These are phyloP conservation scores for Megamerina dolium DNA, from an alignment of 2,888 invertebrate species.

Conservation along the genomic window DNA sequence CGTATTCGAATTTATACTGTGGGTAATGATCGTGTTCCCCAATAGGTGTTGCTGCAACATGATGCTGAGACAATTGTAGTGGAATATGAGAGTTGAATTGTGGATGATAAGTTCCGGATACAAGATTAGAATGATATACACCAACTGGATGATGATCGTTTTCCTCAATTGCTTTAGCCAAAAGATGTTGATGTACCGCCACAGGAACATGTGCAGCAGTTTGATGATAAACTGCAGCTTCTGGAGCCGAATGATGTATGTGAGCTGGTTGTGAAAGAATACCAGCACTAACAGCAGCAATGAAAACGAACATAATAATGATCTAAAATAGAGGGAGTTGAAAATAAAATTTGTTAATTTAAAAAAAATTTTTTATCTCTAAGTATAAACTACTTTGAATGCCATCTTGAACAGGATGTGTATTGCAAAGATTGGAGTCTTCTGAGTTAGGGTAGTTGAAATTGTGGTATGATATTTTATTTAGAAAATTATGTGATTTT, in stretches of 20 bases:
- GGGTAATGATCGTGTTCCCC: too few species aligned
- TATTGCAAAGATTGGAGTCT: too few species aligned
- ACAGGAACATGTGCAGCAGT: slow-evolving; percentile 34
- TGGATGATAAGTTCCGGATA: too few species aligned
- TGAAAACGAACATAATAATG: slow-evolving; percentile 35
- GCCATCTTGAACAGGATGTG: neutral
- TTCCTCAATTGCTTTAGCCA: slow-evolving; percentile 33
- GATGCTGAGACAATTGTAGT: too few species aligned
- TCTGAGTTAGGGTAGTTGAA: too few species aligned
- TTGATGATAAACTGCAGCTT: neutral
- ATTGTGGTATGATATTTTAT: too few species aligned
- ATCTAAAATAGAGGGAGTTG: slow-evolving; percentile 28
- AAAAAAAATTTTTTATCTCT: neutral
- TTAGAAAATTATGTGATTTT: too few species aligned
- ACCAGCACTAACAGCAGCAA: slow-evolving; percentile 34
- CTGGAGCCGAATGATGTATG: slow-evolving; percentile 27
- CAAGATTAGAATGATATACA: too few species aligned
- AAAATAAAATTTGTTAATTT: neutral
- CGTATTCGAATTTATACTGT: slow-evolving; percentile 43
- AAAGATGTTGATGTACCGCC: slow-evolving; percentile 18
- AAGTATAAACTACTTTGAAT: neutral
- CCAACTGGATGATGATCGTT: slow-evolving; percentile 42
- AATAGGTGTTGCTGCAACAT: too few species aligned
- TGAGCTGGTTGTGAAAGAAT: slow-evolving; percentile 30
- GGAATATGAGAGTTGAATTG: too few species aligned